Conservation (phyloP, 1,140 invertebrate species). For the Chrysomallon squamiferum region DNA sequence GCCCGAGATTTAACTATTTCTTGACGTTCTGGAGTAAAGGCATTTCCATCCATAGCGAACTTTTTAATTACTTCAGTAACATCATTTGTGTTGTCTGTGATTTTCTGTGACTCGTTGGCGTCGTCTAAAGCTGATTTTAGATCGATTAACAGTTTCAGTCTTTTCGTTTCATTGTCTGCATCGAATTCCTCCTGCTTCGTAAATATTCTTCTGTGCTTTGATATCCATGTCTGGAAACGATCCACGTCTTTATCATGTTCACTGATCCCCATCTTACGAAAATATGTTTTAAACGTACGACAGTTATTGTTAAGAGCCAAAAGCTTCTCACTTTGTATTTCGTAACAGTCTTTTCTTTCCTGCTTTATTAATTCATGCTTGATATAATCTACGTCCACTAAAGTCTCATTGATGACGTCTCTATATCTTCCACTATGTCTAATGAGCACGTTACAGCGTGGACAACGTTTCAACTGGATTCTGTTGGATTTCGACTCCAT, state of each 20-base stretch:
- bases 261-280: not conserved
- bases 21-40: too few relatives aligned
- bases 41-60: too few relatives aligned
- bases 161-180: not conserved
- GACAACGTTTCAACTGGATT: conserved; percentile 65
- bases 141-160: not conserved
- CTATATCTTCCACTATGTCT: conserved; percentile 69
- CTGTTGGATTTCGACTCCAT: conserved; percentile 65
- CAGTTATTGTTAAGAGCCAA: not conserved
- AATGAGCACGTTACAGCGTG: conserved; percentile 68
- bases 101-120: too few relatives aligned
- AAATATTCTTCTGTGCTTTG: conserved; percentile 25
- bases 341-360: not conserved
- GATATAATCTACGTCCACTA: not conserved
- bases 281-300: not conserved
- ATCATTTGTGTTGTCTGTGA: too few relatives aligned
- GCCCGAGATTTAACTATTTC: too few relatives aligned
- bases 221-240: not conserved
- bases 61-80: too few relatives aligned
- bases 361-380: not conserved
- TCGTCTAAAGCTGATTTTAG: not conserved
- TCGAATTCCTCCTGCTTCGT: not conserved
- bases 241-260: not conserved
- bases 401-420: conserved; percentile 63
- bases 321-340: not conserved